Evolutionary conservation across 2,113 vertebrate species (phyloP).

Genomic region (Raja brachyura): DNA sequence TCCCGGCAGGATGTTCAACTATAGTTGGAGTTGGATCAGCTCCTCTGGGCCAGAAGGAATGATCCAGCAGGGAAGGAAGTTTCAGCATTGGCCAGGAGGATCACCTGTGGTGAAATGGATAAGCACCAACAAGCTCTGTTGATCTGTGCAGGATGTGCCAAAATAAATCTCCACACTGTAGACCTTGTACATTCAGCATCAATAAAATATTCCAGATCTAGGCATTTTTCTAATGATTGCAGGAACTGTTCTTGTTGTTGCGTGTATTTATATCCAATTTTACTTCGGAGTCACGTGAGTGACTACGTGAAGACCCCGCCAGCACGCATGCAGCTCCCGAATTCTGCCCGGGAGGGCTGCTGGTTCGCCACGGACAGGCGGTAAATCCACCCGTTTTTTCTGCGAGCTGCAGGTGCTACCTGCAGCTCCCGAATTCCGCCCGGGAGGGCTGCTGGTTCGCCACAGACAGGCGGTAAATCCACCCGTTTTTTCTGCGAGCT

Average conservation of each 20-base stretch:
- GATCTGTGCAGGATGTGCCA: not conserved
- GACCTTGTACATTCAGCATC: not conserved
- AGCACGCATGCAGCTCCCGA: too few relatives aligned
- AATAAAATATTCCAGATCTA: not conserved
- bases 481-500: too few relatives aligned
- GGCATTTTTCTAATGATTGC: not conserved
- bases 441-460: too few relatives aligned
- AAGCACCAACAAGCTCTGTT: not conserved
- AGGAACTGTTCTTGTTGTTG: not conserved
- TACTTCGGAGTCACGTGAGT: too few relatives aligned
- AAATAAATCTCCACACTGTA: not conserved
- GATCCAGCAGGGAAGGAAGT: not conserved
- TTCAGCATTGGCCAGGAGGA: slow-evolving; percentile 1
- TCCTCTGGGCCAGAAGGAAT: slow-evolving; percentile 1
- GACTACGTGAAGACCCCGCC: too few relatives aligned
- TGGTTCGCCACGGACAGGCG: too few relatives aligned
- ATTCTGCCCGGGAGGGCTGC: too few relatives aligned
- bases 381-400: too few relatives aligned
- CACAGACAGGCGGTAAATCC: too few relatives aligned
- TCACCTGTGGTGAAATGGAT: slow-evolving; percentile 20
- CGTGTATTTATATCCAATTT: too few relatives aligned
- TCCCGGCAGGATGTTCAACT: not conserved
- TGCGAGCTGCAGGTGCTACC: too few relatives aligned
- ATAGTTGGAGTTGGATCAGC: not conserved
- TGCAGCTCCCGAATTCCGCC: too few relatives aligned